Conservation (phyloP, 1,140 invertebrate species). For the Atta cephalotes region DNA sequence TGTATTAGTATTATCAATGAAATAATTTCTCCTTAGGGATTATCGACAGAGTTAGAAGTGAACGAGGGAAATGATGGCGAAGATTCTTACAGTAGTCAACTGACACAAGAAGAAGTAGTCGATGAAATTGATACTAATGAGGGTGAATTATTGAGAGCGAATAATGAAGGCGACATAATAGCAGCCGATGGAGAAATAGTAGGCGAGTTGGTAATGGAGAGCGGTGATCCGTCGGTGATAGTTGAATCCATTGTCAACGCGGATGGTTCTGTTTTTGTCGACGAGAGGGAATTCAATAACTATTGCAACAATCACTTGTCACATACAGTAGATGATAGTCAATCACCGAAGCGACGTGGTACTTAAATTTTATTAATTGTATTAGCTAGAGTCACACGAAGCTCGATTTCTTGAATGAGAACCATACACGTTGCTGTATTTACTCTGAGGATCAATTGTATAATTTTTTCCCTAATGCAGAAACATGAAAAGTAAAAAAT, state of each 20-base stretch:
- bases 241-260: constrained; percentile 83
- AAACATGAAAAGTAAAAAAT: too few species aligned
- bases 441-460: too few species aligned
- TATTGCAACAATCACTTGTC: constrained; percentile 80
- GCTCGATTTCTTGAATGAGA: too few species aligned
- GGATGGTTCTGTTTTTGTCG: constrained; percentile 83
- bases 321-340: constrained; percentile 71
- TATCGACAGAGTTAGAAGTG: constrained; percentile 80
- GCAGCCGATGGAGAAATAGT: constrained; percentile 81
- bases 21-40: constrained; percentile 67
- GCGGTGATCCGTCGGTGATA: constrained; percentile 83
- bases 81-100: constrained; percentile 79
- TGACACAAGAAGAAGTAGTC: constrained; percentile 80
- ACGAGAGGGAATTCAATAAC: constrained; percentile 81
- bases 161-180: constrained; percentile 78
- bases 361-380: not conserved
- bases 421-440: too few species aligned
- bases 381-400: not conserved
- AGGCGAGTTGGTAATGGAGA: constrained; percentile 82
- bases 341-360: constrained; percentile 78
- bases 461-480: too few species aligned
- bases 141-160: constrained; percentile 75
- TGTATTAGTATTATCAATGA: constrained; percentile 39
- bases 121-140: constrained; percentile 80
- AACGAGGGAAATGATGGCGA: constrained; percentile 82